Evolutionary conservation across 1,140 invertebrate species (phyloP).

Genomic region (Portunus trituberculatus): DNA sequence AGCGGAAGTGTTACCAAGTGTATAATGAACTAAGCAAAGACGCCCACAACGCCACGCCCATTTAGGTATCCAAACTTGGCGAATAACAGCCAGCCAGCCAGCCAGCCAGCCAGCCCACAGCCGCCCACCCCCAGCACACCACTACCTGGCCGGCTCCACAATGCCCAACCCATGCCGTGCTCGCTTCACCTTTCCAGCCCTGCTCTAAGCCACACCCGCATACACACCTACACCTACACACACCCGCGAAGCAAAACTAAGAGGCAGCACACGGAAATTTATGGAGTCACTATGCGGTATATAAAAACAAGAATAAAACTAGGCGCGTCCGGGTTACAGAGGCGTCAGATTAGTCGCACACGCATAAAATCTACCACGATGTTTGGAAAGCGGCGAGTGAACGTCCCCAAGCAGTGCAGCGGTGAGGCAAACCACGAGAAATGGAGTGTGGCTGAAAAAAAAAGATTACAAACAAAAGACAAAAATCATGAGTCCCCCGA

Average conservation of each 20-base stretch:
- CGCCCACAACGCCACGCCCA: no score
- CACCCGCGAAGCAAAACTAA: background rate
- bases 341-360: background rate
- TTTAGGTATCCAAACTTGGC: no score
- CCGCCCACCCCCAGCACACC: background rate
- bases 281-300: background rate
- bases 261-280: background rate
- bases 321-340: background rate
- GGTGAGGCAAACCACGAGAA: background rate
- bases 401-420: background rate
- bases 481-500: background rate
- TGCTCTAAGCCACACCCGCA: background rate
- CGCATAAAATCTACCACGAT: background rate
- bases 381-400: background rate
- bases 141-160: background rate
- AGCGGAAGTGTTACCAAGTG: background rate
- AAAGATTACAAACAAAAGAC: background rate
- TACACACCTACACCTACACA: background rate
- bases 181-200: background rate
- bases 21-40: constrained; percentile 23
- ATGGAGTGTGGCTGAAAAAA: background rate
- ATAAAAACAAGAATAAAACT: background rate
- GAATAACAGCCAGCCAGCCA: background rate
- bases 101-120: background rate
- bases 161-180: background rate